phyloP scores from a whole-genome alignment of 2,113 vertebrate species.

The Felis catus region DNA sequence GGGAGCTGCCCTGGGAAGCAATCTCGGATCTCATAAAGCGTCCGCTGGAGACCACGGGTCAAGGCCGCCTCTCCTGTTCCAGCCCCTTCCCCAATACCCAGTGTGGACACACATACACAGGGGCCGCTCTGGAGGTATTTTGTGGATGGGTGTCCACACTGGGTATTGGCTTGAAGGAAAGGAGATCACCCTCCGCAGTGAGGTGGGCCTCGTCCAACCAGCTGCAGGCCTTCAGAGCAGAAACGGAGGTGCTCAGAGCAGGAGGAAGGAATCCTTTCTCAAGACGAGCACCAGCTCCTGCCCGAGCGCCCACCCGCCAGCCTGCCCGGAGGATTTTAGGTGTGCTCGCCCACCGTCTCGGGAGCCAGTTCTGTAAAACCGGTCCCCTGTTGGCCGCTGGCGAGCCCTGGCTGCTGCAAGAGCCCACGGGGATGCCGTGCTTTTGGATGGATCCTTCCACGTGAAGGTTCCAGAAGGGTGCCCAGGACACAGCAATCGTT shows the following conservation, averaged over 20 bases:
- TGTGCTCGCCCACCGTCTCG: not conserved
- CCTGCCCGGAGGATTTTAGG: not conserved
- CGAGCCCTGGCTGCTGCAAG: not conserved
- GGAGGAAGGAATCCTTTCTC: not conserved
- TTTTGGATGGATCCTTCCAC: not conserved
- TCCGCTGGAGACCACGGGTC: not conserved
- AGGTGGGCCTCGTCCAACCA: not conserved
- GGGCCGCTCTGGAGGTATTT: not conserved
- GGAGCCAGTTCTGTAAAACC: not conserved
- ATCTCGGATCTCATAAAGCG: not conserved
- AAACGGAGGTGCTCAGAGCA: not conserved
- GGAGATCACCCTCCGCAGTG: too few relatives aligned
- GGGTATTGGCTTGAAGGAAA: not conserved
- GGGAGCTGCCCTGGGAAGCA: not conserved
- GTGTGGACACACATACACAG: too few relatives aligned
- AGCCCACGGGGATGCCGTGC: not conserved
- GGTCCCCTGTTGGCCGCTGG: accelerated
- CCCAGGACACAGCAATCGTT: not conserved
- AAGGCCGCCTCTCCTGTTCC: not conserved
- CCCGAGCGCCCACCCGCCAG: accelerated
- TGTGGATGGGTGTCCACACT: not conserved
- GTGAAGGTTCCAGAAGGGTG: not conserved
- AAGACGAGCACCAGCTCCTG: not conserved
- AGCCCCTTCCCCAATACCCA: not conserved
- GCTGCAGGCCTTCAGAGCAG: not conserved